Base-by-base conservation (phyloP, 2,888 invertebrate species). In the Habrosyne pyritoides region DNA sequence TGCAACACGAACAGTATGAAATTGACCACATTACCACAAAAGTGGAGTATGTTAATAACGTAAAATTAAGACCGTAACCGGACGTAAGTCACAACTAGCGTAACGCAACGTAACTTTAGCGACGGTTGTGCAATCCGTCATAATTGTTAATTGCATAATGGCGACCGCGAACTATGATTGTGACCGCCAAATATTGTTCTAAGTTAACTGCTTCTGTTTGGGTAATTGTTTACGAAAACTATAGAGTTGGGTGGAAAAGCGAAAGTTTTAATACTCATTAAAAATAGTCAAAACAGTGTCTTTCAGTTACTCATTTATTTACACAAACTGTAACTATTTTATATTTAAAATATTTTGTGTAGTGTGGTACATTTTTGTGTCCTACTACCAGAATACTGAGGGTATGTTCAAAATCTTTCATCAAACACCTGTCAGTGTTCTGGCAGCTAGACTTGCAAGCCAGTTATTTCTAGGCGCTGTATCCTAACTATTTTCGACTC, bases 161-260 rank as follows among this genome's bases (percentile, higher is more conserved):
- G 8, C 42, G 42, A 42, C 42, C 42, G 42, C 42, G 42, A 42
- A 42, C 42, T 42, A 42, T 42, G 18, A 42, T 42, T 42, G 6
- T 42, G 42, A 42, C 42, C 42, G 42, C 42, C 42, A 42, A 42
- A 42, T 42, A 42, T 42, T 42, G 42, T 42, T 42, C 42, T 8
- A 36, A 14, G 36, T 18, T 42, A 42, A 42, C 18, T 7, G 42
- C 42, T 42, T 42, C 42, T 42, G 42, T 42, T 18, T n/a, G n/a
- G 33, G n/a, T 33, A n/a, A n/a, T n/a, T 42, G 42, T 42, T 0
- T 5, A n/a, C 18, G 18, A 42, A 42, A 42, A 42, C 42, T 42
- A 18, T 42, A 18, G 8, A 42, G 14, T 42, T 42, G 6, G 42
- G 0, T 18, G 8, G 3, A n/a, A 33, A 18, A 18, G 18, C 18